Conservation (phyloP, 1,140 invertebrate genomes). For the Apocrypta bakeri region DNA sequence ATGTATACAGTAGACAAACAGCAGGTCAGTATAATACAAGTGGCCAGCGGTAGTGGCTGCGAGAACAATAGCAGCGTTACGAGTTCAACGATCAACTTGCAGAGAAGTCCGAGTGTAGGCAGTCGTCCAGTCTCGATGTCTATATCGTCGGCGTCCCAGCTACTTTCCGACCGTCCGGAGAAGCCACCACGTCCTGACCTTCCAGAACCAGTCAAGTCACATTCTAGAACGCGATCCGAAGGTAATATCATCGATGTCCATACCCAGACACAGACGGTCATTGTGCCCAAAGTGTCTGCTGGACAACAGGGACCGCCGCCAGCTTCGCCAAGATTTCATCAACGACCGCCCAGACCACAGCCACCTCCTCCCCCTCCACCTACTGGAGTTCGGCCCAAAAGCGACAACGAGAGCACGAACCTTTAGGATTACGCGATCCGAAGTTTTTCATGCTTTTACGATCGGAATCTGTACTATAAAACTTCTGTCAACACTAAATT, state of each 20-base stretch:
- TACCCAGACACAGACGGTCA: slow-evolving; percentile 64
- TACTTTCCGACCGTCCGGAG: slow-evolving; percentile 63
- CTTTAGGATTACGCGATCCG: slow-evolving; percentile 58
- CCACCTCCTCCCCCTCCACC: slow-evolving; percentile 72
- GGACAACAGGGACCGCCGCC: slow-evolving; percentile 61
- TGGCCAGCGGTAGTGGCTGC: slow-evolving; percentile 68
- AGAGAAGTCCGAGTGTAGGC: slow-evolving; percentile 72
- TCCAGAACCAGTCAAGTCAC: slow-evolving; percentile 66
- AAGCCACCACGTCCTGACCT: slow-evolving; percentile 70
- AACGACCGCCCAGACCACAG: slow-evolving; percentile 70
- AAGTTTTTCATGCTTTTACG: neutral
- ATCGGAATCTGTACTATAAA: neutral
- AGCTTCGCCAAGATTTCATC: slow-evolving; percentile 67
- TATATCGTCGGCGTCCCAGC: slow-evolving; percentile 39
- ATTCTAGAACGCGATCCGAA: slow-evolving; percentile 73
- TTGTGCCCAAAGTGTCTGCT: slow-evolving; percentile 61
- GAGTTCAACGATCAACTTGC: slow-evolving; percentile 61
- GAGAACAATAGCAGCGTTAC: slow-evolving; percentile 68
- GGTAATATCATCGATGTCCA: slow-evolving; percentile 74
- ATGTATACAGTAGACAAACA: slow-evolving; percentile 82
- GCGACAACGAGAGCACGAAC: slow-evolving; percentile 73
- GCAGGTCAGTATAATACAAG: slow-evolving; percentile 81
- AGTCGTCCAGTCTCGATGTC: slow-evolving; percentile 70
- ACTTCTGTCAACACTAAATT: neutral
- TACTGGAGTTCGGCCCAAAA: slow-evolving; percentile 61